Evolutionary conservation across 2,888 invertebrate species (phyloP).

Genomic region (Rhamnusium bicolor): DNA sequence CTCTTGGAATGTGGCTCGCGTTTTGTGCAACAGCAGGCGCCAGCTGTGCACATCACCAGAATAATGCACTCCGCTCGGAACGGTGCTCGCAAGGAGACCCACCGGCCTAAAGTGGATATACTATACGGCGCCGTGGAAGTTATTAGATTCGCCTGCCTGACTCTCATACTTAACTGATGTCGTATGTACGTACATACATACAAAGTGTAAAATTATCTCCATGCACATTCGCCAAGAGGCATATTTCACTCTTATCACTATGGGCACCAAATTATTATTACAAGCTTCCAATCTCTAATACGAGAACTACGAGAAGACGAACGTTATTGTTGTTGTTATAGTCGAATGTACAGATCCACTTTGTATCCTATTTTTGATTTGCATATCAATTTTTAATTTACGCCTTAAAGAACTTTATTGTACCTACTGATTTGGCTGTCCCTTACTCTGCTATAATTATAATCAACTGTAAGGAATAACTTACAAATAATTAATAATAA

Average conservation of each 20-base stretch:
- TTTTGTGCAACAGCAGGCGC: conserved; percentile 16
- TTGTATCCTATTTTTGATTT: too few relatives aligned
- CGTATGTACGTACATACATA: neutral
- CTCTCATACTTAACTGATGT: neutral
- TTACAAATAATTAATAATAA: too few relatives aligned
- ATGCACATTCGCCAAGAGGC: neutral
- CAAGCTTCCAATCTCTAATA: too few relatives aligned
- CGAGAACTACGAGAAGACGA: too few relatives aligned
- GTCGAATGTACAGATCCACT: too few relatives aligned
- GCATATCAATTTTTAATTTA: too few relatives aligned
- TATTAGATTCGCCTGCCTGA: neutral
- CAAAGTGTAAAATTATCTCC: neutral
- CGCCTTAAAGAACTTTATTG: too few relatives aligned
- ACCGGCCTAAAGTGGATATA: neutral
- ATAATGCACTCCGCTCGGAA: conserved; percentile 17
- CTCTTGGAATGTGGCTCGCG: neutral
- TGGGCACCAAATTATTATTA: neutral
- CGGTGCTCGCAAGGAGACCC: conserved; percentile 17
- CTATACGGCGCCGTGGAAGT: neutral
- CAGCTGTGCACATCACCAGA: conserved; percentile 23
- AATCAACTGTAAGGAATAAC: too few relatives aligned
- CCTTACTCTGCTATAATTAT: too few relatives aligned
- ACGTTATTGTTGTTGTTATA: too few relatives aligned
- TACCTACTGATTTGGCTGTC: too few relatives aligned
- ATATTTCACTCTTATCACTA: neutral